Evolutionary conservation across 2,797 vertebrate genomes (phyloP), one percentile per base, ranked within the genome.

Genomic region (Anguilla obscura): DNA sequence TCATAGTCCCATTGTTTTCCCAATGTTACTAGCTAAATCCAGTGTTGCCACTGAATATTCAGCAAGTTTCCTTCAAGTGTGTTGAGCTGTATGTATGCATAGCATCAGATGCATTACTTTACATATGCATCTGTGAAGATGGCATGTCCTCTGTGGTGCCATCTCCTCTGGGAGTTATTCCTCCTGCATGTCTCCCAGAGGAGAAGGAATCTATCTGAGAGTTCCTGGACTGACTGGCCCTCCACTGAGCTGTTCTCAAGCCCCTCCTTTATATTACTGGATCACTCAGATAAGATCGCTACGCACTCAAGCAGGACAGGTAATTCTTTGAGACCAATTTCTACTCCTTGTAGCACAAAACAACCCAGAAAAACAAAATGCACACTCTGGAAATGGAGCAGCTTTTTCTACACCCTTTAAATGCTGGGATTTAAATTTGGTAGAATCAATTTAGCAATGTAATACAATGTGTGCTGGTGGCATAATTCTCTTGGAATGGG

Each of bases 321-420:
- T 71, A n/a, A 12, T 63, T 63, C 60, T 63, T 69, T 89, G 84
- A 88, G 52, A 83, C 58, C 56, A 85, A 86, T 82, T 74, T 89
- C 88, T 45, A 60, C 90, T 69, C 24, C 63, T 69, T n/a, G 9
- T 3, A 21, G 21, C 21, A 60, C 58, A 60, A 60, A 18, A 60
- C 58, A 60, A 60, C 1, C 58, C 63, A 69, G 63, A 69, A n/a
- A 69, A 27, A n/a, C 63, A 27, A n/a, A 27, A 27, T 27, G 27
- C 24, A 69, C 63, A 69, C n/a, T 69, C 21, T n/a, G 24, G 7
- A 27, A n/a, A 5, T 18, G n/a, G 27, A 69, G 24, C 63, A 27
- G n/a, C 63, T 27, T 54, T 54, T 54, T 10, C 52, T 10, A 54
- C 8, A 54, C 1, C 12, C 1, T 54, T 54, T 54, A 14, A 54